Conservation (phyloP, 1,140 invertebrate genomes). For the Ylistrum balloti region DNA sequence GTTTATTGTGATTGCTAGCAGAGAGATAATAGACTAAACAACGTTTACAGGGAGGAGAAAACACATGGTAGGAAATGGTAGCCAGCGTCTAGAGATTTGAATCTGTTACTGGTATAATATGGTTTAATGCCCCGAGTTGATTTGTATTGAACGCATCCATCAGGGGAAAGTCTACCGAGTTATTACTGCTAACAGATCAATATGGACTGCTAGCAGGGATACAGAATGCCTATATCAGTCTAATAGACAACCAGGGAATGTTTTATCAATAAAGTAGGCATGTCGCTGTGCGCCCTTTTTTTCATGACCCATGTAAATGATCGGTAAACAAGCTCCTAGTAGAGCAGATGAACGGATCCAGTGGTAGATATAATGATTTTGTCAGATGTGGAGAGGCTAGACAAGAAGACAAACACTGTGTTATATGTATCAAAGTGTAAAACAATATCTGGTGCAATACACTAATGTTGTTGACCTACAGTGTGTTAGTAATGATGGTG, state of each 20-base stretch:
- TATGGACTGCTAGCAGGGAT: conserved; percentile 14
- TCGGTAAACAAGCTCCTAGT: conserved; percentile 26
- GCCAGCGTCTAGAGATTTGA: conserved; percentile 37
- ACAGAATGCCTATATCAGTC: conserved; percentile 38
- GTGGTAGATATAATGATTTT: conserved; percentile 17
- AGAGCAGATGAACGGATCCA: conserved; percentile 22
- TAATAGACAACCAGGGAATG: conserved; percentile 38
- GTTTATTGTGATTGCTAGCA: conserved; percentile 38
- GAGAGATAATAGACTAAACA: conserved; percentile 39
- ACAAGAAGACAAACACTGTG: neutral
- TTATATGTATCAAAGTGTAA: neutral
- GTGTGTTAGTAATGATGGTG: neutral
- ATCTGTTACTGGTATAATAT: conserved; percentile 40
- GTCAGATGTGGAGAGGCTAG: neutral
- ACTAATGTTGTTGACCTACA: neutral
- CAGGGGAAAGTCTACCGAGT: conserved; percentile 36
- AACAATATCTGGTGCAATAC: neutral
- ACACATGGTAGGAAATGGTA: conserved; percentile 22
- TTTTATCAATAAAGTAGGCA: conserved; percentile 40
- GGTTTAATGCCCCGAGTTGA: conserved; percentile 37
- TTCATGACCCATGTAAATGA: conserved; percentile 38
- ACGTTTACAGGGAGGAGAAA: conserved; percentile 33
- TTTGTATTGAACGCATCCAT: conserved; percentile 34
- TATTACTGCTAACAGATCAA: conserved; percentile 39
- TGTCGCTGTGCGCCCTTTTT: conserved; percentile 36